Evolutionary conservation across 2,113 vertebrate species (phyloP), one percentile per base, ranked within the genome.

Genomic region (Elaphurus davidianus): DNA sequence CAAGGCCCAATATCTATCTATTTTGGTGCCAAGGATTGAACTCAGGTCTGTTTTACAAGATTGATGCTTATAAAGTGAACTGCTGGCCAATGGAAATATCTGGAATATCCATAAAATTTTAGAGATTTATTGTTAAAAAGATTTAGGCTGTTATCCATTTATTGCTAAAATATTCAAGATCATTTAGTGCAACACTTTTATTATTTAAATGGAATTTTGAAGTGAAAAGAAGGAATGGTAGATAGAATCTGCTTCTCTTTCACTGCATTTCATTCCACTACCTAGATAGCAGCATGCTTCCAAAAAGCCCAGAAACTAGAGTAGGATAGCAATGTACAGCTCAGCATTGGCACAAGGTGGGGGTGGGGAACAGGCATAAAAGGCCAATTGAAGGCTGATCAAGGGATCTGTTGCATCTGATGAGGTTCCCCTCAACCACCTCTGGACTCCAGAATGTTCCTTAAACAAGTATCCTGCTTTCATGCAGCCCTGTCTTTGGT

Each of bases 221-320:
- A 45, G 7, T 84, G 25, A 21, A 90, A 45, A 90, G 64, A 85
- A 30, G 14, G 6, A 83, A 90, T 52, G 57, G 15, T n/a, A 93
- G 71, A 95, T 87, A 94, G 67, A 91, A 6, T 15, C 30, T 94
- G 64, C 17, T 92, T 33, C 43, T 97, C 64, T 95, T 94, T 16
- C 30, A 47, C 7, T 57, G 30, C 57, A 90, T 96, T 59, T 97
- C 90, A 3, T 95, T 93, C 45, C 8, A 84, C 28, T 91, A 76
- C 27, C 25, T 89, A 36, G 33, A 90, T 30, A 78, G 25, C 25
- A 96, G 30, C n/a, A 54, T 62, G 16, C 27, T 95, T 94, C 30
- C 54, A 55, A 82, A 90, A 92, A 78, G 15, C 7, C 7, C 45
- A 95, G 82, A 90, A 36, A 82, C 13, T 84, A 84, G 71, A 86